Conservation (phyloP, 92 coral and sea anemone species). For the Phenganax subtilis region DNA sequence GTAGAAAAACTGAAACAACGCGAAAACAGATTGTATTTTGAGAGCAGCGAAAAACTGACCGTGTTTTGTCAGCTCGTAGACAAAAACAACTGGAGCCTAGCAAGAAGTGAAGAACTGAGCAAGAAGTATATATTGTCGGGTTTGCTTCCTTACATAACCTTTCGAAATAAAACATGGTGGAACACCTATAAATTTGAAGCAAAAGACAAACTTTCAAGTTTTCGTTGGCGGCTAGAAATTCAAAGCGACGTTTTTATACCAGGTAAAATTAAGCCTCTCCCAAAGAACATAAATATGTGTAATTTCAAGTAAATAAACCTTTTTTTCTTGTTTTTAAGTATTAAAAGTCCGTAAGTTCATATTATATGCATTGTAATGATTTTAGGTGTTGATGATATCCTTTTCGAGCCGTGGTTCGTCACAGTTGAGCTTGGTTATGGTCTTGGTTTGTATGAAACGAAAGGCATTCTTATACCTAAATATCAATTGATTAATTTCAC, state of each 20-base stretch:
- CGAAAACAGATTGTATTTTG: slow-evolving; percentile 62
- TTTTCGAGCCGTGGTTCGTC: slow-evolving; percentile 60
- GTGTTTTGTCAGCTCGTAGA: slow-evolving; percentile 68
- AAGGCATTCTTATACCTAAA: slow-evolving; percentile 65
- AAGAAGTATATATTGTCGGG: slow-evolving; percentile 64
- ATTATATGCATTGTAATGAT: too few relatives aligned
- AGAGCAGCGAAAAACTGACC: slow-evolving; percentile 36
- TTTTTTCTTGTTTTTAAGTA: not conserved
- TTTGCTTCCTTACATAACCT: slow-evolving; percentile 66
- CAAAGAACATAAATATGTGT: not conserved
- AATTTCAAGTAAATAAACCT: not conserved
- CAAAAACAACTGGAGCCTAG: slow-evolving; percentile 58
- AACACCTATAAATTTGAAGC: slow-evolving; percentile 51
- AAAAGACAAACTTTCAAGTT: not conserved
- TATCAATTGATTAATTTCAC: slow-evolving; percentile 63
- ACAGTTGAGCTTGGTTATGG: slow-evolving; percentile 73
- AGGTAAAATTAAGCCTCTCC: slow-evolving; percentile 1
- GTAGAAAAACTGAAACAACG: slow-evolving; percentile 24
- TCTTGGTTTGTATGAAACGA: slow-evolving; percentile 66
- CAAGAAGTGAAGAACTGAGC: slow-evolving; percentile 60
- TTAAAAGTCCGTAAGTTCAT: not conserved
- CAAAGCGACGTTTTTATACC: slow-evolving; percentile 8
- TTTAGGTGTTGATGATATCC: slow-evolving; percentile 20
- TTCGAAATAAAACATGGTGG: slow-evolving; percentile 70
- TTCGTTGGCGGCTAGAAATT: slow-evolving; percentile 31